Evolutionary conservation across 2,797 vertebrate genomes (phyloP).

Genomic region (Poliocrania exsul): DNA sequence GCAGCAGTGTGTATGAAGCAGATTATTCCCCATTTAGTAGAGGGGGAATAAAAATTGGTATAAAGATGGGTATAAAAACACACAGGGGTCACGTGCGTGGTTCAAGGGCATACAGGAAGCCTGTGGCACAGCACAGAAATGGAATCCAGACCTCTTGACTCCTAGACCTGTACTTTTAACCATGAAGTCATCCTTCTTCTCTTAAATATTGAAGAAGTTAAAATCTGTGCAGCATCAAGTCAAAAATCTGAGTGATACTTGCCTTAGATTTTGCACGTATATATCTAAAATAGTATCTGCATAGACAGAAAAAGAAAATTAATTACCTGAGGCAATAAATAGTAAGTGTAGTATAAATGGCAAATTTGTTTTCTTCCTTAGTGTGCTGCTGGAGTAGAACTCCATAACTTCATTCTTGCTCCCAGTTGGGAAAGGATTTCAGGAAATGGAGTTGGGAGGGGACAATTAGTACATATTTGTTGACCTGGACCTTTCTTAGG

Average conservation of each 20-base stretch:
- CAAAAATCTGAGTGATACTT: not conserved
- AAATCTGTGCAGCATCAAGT: not conserved
- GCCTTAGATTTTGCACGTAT: not conserved
- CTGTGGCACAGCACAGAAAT: conserved; percentile 47
- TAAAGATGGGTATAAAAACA: conserved; percentile 31
- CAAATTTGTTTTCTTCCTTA: not conserved
- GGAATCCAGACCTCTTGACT: conserved; percentile 50
- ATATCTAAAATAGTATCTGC: conserved; percentile 1
- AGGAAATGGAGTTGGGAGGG: not conserved
- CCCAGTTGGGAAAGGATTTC: not conserved
- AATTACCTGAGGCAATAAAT: not conserved
- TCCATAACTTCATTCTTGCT: not conserved
- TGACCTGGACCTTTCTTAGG: not conserved
- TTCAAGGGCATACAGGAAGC: not conserved
- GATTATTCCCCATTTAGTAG: not conserved
- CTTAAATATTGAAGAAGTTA: conserved; percentile 18
- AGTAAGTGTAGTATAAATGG: not conserved
- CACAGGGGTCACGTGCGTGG: not conserved
- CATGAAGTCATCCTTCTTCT: conserved; percentile 7
- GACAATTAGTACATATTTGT: not conserved
- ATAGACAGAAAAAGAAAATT: conserved; percentile 3
- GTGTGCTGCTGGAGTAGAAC: not conserved
- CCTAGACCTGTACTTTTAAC: conserved; percentile 11
- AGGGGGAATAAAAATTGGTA: conserved; percentile 28
- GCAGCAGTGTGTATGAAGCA: not conserved